Base-by-base conservation (phyloP, 1,140 invertebrate genomes). In the Brachystomella parvula region DNA sequence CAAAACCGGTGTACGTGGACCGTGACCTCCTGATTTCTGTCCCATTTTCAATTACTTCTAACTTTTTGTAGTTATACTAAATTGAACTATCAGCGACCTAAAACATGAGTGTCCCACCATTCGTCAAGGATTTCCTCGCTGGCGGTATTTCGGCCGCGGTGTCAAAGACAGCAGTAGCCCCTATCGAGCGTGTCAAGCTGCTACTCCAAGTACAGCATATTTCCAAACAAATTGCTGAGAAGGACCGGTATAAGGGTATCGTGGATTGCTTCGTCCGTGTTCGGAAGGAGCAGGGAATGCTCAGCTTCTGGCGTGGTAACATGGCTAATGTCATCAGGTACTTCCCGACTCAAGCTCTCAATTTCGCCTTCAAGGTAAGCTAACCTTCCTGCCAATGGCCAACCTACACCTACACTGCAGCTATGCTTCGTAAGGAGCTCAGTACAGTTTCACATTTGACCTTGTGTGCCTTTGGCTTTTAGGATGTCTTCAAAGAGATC, bases 61-160 rank as follows among this genome's bases (percentile, higher is more conserved):
- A 44, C n/a, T 61, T 61, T 26, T 29, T 31, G 19, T 19, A 44
- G 39, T 9, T 6, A 44, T 9, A 9, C 19, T 44, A n/a, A n/a
- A 44, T 44, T 44, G 39, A 44, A 9, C 39, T 44, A 12, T 44
- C 9, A 44, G n/a, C 49, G 6, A 19, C 49, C 15, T 24, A 6
- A 26, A 64, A 58, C 15, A 62, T 63, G 47, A 44, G 35, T 44
- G 59, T 35, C 1, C 28, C n/a, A 30, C 35, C 69, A 57, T 92
- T 92, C 74, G 76, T 83, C 68, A 87, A 92, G 79, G 90, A 93
- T 79, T 92, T 94, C 77, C 77, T 91, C 73, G 90, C 90, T 70
- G 90, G 89, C 75, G 92, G 92, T 77, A 83, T 94, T 74, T 89
- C 90, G 64, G 92, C 92, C 67, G 91, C 91, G 59, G 84, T 94